Evolutionary conservation across 2,888 invertebrate genomes (phyloP).

Genomic region (Chromoteleia sp.): DNA sequence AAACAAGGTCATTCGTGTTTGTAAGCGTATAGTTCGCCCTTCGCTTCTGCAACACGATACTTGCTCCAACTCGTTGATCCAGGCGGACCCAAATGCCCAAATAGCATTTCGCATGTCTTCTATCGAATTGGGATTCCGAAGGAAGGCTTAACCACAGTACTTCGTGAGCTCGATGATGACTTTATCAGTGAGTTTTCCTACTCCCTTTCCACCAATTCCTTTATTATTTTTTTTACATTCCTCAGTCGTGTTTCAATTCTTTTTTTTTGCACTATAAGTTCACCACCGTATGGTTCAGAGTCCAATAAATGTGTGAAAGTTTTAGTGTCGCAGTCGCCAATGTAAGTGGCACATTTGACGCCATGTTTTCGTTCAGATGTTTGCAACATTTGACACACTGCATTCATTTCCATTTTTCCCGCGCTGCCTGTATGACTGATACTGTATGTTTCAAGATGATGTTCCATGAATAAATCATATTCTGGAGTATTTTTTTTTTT

Average conservation of each 20-base stretch:
- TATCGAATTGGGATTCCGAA: background rate
- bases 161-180: background rate
- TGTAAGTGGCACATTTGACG: background rate
- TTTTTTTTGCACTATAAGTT: background rate
- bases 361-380: background rate
- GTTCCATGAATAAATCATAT: too few relatives aligned
- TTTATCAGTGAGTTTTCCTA: background rate
- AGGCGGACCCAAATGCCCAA: background rate
- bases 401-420: too few relatives aligned
- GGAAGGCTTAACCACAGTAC: background rate
- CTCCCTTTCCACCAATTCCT: background rate
- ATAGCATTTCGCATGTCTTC: background rate
- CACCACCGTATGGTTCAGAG: background rate
- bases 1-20: too few relatives aligned
- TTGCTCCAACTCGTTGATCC: background rate
- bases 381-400: too few relatives aligned
- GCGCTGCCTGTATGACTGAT: too few relatives aligned
- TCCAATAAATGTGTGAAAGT: too few relatives aligned
- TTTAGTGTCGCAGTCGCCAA: too few relatives aligned
- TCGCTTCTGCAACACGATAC: background rate
- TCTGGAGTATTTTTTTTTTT: too few relatives aligned
- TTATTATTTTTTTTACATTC: background rate
- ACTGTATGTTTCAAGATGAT: too few relatives aligned
- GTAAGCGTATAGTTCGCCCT: background rate
- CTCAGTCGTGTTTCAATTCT: background rate